Evolutionary conservation across 1,140 invertebrate species (phyloP).

Genomic region (Psix sp.): DNA sequence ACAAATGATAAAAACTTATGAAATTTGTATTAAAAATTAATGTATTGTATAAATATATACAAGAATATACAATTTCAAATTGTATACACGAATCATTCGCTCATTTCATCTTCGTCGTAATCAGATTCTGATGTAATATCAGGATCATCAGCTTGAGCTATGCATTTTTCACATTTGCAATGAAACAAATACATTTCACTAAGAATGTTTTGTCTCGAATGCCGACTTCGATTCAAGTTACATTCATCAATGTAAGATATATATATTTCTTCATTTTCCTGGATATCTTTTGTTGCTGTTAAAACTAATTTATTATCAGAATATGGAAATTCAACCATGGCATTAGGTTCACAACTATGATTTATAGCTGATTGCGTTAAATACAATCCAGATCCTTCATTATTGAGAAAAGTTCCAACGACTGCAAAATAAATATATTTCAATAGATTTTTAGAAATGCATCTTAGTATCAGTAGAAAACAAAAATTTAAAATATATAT

Average conservation of each 20-base stretch:
- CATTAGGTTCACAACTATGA: conserved; percentile 95
- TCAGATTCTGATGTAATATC: conserved; percentile 85
- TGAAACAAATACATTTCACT: conserved; percentile 91
- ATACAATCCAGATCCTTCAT: conserved; percentile 95
- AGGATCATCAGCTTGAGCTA: conserved; percentile 83
- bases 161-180: conserved; percentile 89
- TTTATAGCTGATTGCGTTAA: conserved; percentile 90
- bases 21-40: too few species aligned
- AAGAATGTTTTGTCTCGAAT: conserved; percentile 90
- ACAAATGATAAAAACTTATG: too few species aligned
- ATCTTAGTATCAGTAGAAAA: conserved; percentile 8
- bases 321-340: conserved; percentile 88
- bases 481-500: background rate
- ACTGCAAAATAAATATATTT: conserved; percentile 77
- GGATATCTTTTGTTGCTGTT: conserved; percentile 85
- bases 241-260: conserved; percentile 96
- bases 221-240: conserved; percentile 85
- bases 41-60: background rate
- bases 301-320: conserved; percentile 89
- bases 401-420: conserved; percentile 92
- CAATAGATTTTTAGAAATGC: background rate
- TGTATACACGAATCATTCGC: conserved; percentile 18
- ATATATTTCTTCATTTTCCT: conserved; percentile 90
- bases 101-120: conserved; percentile 59
- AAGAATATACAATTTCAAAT: background rate